Percentiles rank a stretch among this genome's conserved stretches.
phyloP scores from a whole-genome alignment of 2,888 invertebrate species.

The Fragum fragum region DNA sequence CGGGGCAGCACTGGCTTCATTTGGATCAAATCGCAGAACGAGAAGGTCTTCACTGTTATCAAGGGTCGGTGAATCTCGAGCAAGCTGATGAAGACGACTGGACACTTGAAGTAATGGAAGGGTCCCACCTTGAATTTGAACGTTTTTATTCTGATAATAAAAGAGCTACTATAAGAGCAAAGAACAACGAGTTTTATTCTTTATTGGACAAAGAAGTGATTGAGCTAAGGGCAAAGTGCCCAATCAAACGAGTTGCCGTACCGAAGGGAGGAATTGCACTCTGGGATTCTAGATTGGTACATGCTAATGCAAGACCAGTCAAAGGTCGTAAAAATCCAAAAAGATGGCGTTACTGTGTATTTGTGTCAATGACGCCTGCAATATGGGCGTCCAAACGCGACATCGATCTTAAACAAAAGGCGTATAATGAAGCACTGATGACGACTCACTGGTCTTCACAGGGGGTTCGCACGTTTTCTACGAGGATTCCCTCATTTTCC shows the following conservation, averaged over 20 bases:
- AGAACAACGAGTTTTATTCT: slow-evolving; percentile 57
- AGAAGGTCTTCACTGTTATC: slow-evolving; percentile 81
- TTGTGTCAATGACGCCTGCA: slow-evolving; percentile 82
- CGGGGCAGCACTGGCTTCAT: slow-evolving; percentile 77
- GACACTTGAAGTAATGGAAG: slow-evolving; percentile 73
- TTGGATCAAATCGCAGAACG: slow-evolving; percentile 64
- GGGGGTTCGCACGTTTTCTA: slow-evolving; percentile 68
- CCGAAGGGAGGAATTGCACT: slow-evolving; percentile 82
- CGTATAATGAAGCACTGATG: slow-evolving; percentile 70
- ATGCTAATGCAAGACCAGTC: slow-evolving; percentile 80
- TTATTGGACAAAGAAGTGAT: slow-evolving; percentile 67
- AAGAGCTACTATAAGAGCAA: slow-evolving; percentile 52
- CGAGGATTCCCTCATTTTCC: slow-evolving; percentile 31
- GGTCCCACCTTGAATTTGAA: slow-evolving; percentile 69
- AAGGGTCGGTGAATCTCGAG: slow-evolving; percentile 79
- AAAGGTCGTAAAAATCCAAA: slow-evolving; percentile 72
- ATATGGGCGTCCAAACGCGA: slow-evolving; percentile 77
- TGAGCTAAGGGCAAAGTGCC: slow-evolving; percentile 70
- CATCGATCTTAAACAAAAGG: slow-evolving; percentile 71
- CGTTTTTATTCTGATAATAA: slow-evolving; percentile 65
- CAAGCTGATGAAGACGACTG: slow-evolving; percentile 74
- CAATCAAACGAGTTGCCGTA: slow-evolving; percentile 73
- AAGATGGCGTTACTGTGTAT: slow-evolving; percentile 80
- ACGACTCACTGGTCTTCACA: slow-evolving; percentile 81
- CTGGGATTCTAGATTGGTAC: slow-evolving; percentile 83